These are phyloP conservation scores for Rousettus madagascariensis DNA, from an alignment of 2,797 vertebrate species.

Conservation along the genomic window DNA sequence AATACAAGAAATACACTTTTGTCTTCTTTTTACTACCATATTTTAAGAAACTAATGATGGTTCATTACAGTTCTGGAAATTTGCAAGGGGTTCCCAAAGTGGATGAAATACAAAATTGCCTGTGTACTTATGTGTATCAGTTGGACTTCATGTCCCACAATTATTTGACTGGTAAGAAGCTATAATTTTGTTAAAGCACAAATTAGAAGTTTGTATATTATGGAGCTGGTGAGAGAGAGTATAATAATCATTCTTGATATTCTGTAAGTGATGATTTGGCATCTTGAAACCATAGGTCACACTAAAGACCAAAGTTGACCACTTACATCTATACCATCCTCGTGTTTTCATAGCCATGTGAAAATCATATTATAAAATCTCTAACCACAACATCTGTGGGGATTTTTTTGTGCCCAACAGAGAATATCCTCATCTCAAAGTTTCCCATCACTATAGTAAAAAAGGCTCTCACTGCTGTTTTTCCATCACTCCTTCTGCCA, in stretches of 20 bases:
- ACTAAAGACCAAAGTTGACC: background rate
- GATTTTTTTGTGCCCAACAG: background rate
- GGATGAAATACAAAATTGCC: background rate
- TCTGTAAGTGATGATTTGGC: background rate
- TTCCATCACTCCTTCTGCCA: background rate
- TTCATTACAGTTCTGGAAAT: background rate
- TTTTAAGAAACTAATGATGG: background rate
- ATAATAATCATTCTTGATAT: background rate
- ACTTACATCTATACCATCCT: too few species aligned
- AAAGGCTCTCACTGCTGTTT: background rate
- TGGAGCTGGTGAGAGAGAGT: background rate
- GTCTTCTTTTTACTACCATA: background rate
- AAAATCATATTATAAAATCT: background rate
- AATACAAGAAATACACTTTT: background rate
- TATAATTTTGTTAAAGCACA: background rate
- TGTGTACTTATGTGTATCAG: background rate
- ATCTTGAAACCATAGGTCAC: background rate
- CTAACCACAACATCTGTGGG: background rate
- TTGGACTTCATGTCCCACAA: background rate
- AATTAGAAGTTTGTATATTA: background rate
- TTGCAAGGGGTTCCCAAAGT: background rate
- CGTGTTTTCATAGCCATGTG: background rate
- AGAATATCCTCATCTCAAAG: rapidly evolving
- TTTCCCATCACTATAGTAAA: rapidly evolving
- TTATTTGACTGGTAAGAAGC: background rate